Evolutionary conservation across 2,888 invertebrate species (phyloP).

Genomic region (Coleophora flavipennella): DNA sequence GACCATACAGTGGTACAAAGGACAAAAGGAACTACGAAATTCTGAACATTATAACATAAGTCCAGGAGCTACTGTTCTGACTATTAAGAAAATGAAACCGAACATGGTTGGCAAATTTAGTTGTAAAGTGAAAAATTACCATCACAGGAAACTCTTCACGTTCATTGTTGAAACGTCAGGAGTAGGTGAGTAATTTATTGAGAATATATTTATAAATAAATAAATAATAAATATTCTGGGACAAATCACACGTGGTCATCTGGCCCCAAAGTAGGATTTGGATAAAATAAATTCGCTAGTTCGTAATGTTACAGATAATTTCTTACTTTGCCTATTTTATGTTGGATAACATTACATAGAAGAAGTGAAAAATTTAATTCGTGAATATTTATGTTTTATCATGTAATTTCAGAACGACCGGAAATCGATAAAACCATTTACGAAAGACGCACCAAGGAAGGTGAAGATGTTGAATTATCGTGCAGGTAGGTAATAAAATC

Average conservation of each 20-base stretch:
- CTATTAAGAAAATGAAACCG: constrained; percentile 25
- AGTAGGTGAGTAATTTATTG: constrained; percentile 19
- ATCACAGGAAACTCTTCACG: constrained; percentile 13
- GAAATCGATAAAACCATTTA: constrained; percentile 20
- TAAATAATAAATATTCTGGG: too few species aligned
- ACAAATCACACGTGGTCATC: too few species aligned
- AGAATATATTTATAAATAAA: too few species aligned
- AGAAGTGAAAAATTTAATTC: background rate
- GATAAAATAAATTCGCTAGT: too few species aligned
- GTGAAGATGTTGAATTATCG: constrained; percentile 17
- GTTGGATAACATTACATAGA: too few species aligned
- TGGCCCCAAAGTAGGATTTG: too few species aligned
- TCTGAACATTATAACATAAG: constrained; percentile 20
- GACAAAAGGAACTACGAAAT: constrained; percentile 13
- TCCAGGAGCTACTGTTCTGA: constrained; percentile 21
- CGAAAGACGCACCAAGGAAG: constrained; percentile 12
- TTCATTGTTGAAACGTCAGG: constrained; percentile 25
- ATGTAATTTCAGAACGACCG: constrained; percentile 26
- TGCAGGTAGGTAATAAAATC: constrained; percentile 32
- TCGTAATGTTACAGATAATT: too few species aligned
- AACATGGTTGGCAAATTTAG: constrained; percentile 20
- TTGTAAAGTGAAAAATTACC: constrained; percentile 26
- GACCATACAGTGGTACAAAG: constrained; percentile 27
- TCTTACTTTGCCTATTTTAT: too few species aligned
- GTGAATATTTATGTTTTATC: background rate